These are phyloP conservation scores for Phaonia tiefii DNA, from an alignment of 2,888 invertebrate genomes.

Conservation along the genomic window DNA sequence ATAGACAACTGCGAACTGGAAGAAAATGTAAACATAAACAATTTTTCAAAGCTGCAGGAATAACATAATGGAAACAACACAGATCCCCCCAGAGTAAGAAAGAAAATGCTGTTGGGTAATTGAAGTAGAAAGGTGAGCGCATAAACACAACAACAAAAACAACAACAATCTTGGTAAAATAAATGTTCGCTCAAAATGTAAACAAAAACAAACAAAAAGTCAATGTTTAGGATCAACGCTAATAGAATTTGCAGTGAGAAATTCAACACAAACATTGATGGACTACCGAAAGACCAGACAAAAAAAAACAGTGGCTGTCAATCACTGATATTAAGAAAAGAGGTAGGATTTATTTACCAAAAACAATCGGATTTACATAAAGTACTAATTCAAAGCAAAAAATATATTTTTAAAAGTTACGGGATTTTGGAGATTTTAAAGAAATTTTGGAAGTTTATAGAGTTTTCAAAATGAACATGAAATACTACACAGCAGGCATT, in stretches of 20 bases:
- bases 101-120: not conserved
- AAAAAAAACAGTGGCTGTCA: not conserved
- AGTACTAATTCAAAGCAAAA: conserved; percentile 5
- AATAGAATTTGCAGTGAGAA: conserved; percentile 69
- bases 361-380: too few species aligned
- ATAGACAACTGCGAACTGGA: not conserved
- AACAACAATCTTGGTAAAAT: conserved; percentile 32
- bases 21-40: conserved; percentile 35
- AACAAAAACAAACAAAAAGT: conserved; percentile 18
- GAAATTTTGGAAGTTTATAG: not conserved
- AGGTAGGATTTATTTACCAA: too few species aligned
- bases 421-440: not conserved
- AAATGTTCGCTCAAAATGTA: conserved; percentile 2
- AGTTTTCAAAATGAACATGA: too few species aligned
- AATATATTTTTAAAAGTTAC: not conserved
- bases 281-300: conserved; percentile 14
- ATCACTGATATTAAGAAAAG: not conserved
- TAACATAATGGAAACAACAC: not conserved
- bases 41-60: conserved; percentile 30
- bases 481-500: too few species aligned
- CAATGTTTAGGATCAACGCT: conserved; percentile 50
- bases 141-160: conserved; percentile 19
- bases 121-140: not conserved
- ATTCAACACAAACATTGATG: conserved; percentile 50
- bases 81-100: not conserved